Conservation (phyloP, 2,113 vertebrate species). For the Pangasianodon hypophthalmus region DNA sequence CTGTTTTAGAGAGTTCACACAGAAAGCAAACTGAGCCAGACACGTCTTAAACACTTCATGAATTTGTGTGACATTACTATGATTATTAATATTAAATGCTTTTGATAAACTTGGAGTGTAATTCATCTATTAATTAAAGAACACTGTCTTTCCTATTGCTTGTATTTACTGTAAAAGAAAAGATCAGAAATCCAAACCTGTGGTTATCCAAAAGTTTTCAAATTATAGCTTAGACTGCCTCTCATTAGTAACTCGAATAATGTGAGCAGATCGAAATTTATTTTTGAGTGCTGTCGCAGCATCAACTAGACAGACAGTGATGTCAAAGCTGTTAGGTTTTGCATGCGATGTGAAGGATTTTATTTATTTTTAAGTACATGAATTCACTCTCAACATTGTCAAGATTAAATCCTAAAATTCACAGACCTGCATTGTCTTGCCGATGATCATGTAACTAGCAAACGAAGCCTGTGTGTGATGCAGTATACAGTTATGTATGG, state of each 20-base stretch:
- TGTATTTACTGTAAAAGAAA: neutral
- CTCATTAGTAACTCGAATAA: neutral
- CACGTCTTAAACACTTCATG: slow-evolving; percentile 83
- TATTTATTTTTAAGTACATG: neutral
- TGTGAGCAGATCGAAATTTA: neutral
- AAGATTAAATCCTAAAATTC: neutral
- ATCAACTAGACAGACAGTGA: neutral
- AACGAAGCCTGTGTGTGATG: neutral
- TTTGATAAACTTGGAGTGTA: slow-evolving; percentile 72
- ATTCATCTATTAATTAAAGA: slow-evolving; percentile 26
- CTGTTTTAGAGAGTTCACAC: slow-evolving; percentile 77
- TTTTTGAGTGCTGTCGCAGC: neutral
- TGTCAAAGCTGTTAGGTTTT: too few relatives aligned
- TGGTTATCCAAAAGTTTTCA: neutral
- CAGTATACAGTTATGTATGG: neutral
- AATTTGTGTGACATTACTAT: slow-evolving; percentile 81
- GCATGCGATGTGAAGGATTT: too few relatives aligned
- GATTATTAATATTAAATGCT: slow-evolving; percentile 79
- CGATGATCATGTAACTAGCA: neutral
- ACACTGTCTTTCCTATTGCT: neutral
- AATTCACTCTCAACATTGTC: neutral
- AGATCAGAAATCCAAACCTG: neutral
- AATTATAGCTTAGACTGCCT: neutral
- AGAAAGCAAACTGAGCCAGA: slow-evolving; percentile 82
- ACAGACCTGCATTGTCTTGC: neutral